A percentile compares a stretch with the other conserved stretches of the same genome.
Evolutionary conservation across 2,113 vertebrate genomes (phyloP).

Genomic region (rabbit (Oryctolagus cuniculus)): DNA sequence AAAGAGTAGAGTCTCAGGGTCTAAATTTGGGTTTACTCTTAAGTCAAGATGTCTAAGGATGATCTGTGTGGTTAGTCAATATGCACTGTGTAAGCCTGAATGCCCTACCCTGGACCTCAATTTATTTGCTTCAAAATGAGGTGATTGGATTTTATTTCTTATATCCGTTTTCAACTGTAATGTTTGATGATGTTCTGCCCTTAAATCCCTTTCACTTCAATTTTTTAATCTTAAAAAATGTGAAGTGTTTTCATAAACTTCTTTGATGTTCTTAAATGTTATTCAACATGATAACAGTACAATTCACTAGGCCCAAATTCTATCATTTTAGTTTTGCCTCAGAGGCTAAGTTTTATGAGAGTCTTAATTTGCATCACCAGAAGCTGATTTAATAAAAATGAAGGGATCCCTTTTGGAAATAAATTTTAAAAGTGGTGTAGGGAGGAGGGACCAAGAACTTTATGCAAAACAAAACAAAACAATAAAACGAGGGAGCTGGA

Average conservation of each 20-base stretch:
- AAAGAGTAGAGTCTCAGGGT: background rate
- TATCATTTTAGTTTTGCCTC: slow-evolving; percentile 74
- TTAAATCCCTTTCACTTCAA: slow-evolving; percentile 51
- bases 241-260: slow-evolving; percentile 56
- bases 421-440: slow-evolving; percentile 59
- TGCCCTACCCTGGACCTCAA: background rate
- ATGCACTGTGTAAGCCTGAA: background rate
- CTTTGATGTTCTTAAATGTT: slow-evolving; percentile 66
- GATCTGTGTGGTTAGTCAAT: background rate
- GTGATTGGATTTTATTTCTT: slow-evolving; percentile 16
- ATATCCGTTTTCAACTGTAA: background rate
- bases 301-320: slow-evolving; percentile 65
- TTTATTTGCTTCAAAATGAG: slow-evolving; percentile 44
- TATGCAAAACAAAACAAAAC: background rate
- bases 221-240: slow-evolving; percentile 58
- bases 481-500: background rate
- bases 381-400: slow-evolving; percentile 75
- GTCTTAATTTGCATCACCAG: slow-evolving; percentile 73
- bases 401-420: slow-evolving; percentile 60
- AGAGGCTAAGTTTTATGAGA: slow-evolving; percentile 75
- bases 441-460: background rate
- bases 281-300: slow-evolving; percentile 59
- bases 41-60: background rate
- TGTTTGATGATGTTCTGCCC: background rate
- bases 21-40: background rate